A percentile compares a stretch with the other conserved stretches of the same genome.
phyloP scores from a whole-genome alignment of 2,888 invertebrate genomes.

The Hofmannophila pseudospretella region DNA sequence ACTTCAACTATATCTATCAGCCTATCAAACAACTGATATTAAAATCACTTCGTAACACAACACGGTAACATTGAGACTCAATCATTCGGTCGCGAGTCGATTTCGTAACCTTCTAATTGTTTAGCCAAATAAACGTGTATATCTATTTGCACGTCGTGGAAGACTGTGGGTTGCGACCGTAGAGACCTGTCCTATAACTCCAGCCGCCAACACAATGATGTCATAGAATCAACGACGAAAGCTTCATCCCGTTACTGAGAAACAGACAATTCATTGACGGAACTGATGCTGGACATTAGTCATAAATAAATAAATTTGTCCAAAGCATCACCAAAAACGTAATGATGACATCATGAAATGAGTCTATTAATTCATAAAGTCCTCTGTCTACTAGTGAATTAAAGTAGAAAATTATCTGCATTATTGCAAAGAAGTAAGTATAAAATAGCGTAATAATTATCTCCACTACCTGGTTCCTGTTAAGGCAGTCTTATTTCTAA shows the following conservation, averaged over 20 bases:
- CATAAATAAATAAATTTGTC: constrained; percentile 25
- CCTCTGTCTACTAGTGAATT: too few species aligned
- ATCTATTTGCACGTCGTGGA: constrained; percentile 46
- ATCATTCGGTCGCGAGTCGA: constrained; percentile 14
- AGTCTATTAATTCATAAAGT: not conserved
- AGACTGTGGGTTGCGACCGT: constrained; percentile 45
- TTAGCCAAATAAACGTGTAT: constrained; percentile 51
- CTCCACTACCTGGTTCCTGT: too few species aligned
- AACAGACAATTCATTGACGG: constrained; percentile 39
- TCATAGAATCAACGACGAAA: constrained; percentile 57
- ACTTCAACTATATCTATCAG: constrained; percentile 10
- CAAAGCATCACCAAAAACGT: constrained; percentile 22
- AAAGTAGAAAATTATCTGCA: too few species aligned
- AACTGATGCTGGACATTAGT: constrained; percentile 34
- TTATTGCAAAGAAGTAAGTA: too few species aligned
- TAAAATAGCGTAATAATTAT: too few species aligned
- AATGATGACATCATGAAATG: constrained; percentile 23
- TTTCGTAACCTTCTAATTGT: constrained; percentile 45
- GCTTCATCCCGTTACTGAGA: constrained; percentile 44
- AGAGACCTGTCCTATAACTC: constrained; percentile 40
- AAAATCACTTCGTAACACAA: constrained; percentile 13
- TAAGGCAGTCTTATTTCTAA: too few species aligned
- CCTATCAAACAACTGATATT: constrained; percentile 10
- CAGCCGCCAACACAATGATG: constrained; percentile 56
- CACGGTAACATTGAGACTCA: not conserved